These are phyloP conservation scores for Neolamprologus cancellatus DNA, from an alignment of 2,113 vertebrate genomes.

Conservation along the genomic window DNA sequence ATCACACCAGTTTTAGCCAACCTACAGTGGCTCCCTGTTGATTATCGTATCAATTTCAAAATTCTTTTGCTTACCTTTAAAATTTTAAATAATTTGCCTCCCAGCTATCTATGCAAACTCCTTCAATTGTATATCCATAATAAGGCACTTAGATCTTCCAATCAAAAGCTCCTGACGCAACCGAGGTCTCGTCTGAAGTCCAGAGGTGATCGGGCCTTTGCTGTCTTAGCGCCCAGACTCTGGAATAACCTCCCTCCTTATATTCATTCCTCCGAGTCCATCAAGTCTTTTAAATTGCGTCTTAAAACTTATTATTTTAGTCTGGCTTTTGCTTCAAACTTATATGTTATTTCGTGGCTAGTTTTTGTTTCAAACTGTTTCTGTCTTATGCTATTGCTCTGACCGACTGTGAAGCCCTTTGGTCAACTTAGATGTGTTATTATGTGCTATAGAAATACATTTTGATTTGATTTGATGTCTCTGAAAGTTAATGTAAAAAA, in stretches of 20 bases:
- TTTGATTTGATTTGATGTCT: not conserved
- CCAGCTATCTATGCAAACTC: not conserved
- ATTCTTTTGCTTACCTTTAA: not conserved
- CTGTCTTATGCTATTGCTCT: not conserved
- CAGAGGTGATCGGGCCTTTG: not conserved
- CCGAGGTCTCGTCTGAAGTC: not conserved
- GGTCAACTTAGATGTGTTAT: accelerated
- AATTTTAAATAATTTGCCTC: not conserved
- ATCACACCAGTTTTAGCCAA: not conserved
- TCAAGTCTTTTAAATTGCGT: not conserved
- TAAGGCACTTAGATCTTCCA: not conserved
- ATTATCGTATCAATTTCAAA: not conserved
- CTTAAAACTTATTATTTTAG: accelerated
- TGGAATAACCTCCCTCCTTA: not conserved
- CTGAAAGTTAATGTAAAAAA: not conserved
- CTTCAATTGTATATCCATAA: not conserved
- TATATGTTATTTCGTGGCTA: accelerated
- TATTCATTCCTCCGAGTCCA: not conserved
- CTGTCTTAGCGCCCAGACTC: not conserved
- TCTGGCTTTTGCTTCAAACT: not conserved
- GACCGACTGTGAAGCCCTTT: not conserved
- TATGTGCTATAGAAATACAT: not conserved
- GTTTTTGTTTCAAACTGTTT: not conserved
- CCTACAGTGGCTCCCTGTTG: not conserved
- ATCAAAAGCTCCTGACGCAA: accelerated